A percentile compares a stretch with the other conserved stretches of the same genome.
Conservation (phyloP, 2,888 invertebrate species). For the Macroteleia sp. region DNA sequence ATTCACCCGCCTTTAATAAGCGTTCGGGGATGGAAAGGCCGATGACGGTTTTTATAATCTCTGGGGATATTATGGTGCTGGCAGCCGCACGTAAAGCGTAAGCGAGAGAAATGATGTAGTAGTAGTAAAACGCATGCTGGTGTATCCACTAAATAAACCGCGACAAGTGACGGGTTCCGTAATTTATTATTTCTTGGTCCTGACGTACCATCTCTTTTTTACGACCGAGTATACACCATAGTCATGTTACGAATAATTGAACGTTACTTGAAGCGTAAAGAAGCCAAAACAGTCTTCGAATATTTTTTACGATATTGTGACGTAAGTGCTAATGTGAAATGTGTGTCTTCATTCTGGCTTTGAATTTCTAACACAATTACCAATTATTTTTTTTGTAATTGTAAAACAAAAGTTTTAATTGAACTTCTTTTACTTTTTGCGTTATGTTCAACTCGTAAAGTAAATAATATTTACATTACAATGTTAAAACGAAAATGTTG, state of each 20-base stretch:
- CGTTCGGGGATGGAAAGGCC: conserved; percentile 19
- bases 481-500: too few species aligned
- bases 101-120: conserved; percentile 53
- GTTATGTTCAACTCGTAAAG: too few species aligned
- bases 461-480: too few species aligned
- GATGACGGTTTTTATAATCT: conserved; percentile 51
- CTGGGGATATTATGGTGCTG: conserved; percentile 36
- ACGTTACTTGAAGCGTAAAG: conserved; percentile 39
- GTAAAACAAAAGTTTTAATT: too few species aligned
- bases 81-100: conserved; percentile 44
- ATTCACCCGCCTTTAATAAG: conserved; percentile 31
- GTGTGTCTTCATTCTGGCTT: conserved; percentile 14
- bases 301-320: conserved; percentile 10
- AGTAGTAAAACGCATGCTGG: conserved; percentile 42
- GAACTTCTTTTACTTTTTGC: too few species aligned
- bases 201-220: conserved; percentile 46
- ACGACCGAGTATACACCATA: conserved; percentile 30
- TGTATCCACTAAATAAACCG: conserved; percentile 58
- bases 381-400: conserved; percentile 1
- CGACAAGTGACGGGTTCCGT: conserved; percentile 51
- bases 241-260: conserved; percentile 55
- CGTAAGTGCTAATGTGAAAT: conserved; percentile 28
- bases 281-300: conserved; percentile 14
- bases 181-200: conserved; percentile 54
- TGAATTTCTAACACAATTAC: conserved; percentile 6